Conservation (phyloP, 2,797 vertebrate genomes). For the Lithobates sylvaticus region DNA sequence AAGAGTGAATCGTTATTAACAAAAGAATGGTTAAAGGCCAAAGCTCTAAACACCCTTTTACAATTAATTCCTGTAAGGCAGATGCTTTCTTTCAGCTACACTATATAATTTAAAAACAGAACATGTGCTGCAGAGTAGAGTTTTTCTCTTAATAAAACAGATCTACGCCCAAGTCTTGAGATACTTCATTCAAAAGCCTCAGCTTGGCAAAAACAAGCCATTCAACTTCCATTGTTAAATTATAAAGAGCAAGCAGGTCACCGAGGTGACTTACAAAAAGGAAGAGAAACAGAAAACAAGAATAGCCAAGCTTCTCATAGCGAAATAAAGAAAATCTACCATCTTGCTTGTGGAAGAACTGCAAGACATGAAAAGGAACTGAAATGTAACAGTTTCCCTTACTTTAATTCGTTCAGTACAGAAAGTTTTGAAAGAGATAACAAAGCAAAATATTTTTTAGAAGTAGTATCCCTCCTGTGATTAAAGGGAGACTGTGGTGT, state of each 20-base stretch:
- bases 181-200: background rate
- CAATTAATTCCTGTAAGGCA: background rate
- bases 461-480: background rate
- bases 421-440: background rate
- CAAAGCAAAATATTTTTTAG: background rate
- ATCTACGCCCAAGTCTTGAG: background rate
- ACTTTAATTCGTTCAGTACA: background rate
- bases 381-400: background rate
- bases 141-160: background rate
- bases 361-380: background rate
- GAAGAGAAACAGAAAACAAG: background rate
- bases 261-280: background rate
- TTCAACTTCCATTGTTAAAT: background rate
- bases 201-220: constrained; percentile 5
- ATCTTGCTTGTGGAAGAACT: background rate
- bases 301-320: background rate
- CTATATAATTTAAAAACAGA: background rate
- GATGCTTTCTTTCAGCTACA: background rate
- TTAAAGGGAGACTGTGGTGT: background rate
- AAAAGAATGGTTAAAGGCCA: background rate
- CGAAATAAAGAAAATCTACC: background rate
- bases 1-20: background rate
- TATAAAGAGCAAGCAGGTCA: background rate
- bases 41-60: background rate
- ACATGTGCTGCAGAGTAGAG: background rate